phyloP scores from a whole-genome alignment of 2,888 invertebrate species.

The Cremastinae sp. region DNA sequence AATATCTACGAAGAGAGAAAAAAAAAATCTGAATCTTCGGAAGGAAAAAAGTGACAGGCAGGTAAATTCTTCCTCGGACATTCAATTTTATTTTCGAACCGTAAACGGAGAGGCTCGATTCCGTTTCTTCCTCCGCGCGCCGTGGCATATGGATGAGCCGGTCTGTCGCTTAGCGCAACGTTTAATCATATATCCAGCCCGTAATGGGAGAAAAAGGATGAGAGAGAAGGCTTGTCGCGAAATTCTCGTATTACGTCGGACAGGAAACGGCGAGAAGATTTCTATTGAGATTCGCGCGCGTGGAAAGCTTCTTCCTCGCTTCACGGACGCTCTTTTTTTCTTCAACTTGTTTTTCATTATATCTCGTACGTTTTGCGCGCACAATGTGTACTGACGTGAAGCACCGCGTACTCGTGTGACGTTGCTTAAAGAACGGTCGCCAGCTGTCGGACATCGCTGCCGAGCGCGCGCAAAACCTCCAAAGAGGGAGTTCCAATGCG shows the following conservation, averaged over 20 bases:
- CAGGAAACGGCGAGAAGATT: slow-evolving; percentile 16
- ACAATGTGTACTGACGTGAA: slow-evolving; percentile 5
- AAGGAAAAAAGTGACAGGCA: slow-evolving; percentile 24
- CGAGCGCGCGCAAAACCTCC: slow-evolving; percentile 6
- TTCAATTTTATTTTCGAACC: slow-evolving; percentile 24
- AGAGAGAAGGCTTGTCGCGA: slow-evolving; percentile 20
- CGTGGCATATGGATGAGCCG: slow-evolving; percentile 36
- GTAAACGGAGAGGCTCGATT: not conserved
- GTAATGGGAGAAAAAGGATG: slow-evolving; percentile 3
- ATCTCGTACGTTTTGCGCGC: slow-evolving; percentile 17
- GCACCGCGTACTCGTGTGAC: slow-evolving; percentile 33
- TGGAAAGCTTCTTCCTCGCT: slow-evolving; percentile 13
- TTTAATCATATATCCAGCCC: slow-evolving; percentile 22
- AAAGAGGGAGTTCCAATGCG: slow-evolving; percentile 1
- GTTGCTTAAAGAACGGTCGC: slow-evolving; percentile 64
- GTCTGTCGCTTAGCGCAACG: slow-evolving; percentile 23
- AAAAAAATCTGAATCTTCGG: not conserved
- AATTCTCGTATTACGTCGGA: slow-evolving; percentile 9
- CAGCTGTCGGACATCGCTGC: slow-evolving; percentile 70
- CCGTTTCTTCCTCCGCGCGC: not conserved
- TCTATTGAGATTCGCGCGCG: slow-evolving; percentile 24
- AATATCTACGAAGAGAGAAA: not conserved
- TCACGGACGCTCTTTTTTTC: not conserved
- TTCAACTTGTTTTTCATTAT: slow-evolving; percentile 23
- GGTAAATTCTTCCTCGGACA: slow-evolving; percentile 2